A percentile compares a stretch with the other conserved stretches of the same genome.
phyloP scores from a whole-genome alignment of 2,888 invertebrate genomes.

The Noctua janthe region DNA sequence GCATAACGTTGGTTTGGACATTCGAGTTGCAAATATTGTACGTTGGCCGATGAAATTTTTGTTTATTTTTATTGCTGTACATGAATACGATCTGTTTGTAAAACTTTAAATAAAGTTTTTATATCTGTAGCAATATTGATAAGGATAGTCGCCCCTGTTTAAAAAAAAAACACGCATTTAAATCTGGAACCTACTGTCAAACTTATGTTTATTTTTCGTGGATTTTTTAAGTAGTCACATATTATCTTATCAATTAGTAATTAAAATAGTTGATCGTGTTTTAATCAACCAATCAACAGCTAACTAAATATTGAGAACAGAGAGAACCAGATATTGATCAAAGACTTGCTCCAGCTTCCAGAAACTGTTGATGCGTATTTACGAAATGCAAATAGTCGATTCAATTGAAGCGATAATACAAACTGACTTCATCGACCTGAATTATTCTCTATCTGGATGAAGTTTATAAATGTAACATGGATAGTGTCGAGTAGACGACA shows the following conservation, averaged over 20 bases:
- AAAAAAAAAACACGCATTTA: neutral
- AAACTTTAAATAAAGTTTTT: slow-evolving; percentile 15
- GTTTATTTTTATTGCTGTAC: slow-evolving; percentile 25
- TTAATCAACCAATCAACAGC: slow-evolving; percentile 1
- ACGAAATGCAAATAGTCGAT: slow-evolving; percentile 23
- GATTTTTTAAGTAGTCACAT: no score
- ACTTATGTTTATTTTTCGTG: neutral
- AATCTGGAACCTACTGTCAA: slow-evolving; percentile 1
- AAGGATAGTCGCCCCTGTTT: neutral
- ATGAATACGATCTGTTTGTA: slow-evolving; percentile 21
- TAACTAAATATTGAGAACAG: slow-evolving; percentile 1
- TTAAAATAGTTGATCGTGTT: neutral
- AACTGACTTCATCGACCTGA: slow-evolving; percentile 25
- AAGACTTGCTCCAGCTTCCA: neutral
- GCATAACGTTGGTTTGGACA: slow-evolving; percentile 37
- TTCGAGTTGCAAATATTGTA: slow-evolving; percentile 39
- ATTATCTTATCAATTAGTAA: neutral
- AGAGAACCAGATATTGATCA: neutral
- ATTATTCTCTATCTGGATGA: slow-evolving; percentile 35
- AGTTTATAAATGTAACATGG: slow-evolving; percentile 33
- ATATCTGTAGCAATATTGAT: slow-evolving; percentile 6
- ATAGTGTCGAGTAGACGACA: slow-evolving; percentile 44
- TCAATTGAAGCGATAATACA: slow-evolving; percentile 20
- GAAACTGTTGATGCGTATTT: slow-evolving; percentile 21
- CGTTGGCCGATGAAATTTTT: slow-evolving; percentile 1